Base-by-base conservation (phyloP, 2,888 invertebrate genomes). In the Synanthedon tipuliformis region DNA sequence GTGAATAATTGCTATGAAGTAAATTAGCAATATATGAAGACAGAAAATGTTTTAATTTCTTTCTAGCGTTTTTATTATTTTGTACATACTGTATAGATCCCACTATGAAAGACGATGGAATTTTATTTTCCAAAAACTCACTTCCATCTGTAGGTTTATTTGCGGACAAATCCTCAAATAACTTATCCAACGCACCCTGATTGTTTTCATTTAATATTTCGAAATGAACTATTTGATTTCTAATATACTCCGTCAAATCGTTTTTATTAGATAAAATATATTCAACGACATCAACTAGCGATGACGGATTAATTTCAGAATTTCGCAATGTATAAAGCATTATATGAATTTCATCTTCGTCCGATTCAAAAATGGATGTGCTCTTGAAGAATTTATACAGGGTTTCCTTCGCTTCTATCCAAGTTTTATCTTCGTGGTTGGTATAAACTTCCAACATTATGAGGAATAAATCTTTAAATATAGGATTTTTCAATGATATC, bases 321-420 rank as follows among this genome's bases (percentile, higher is more conserved):
- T 80, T 77, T n/a, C 83, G 70, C 63, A 87, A 61, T 1, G 84
- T 70, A 61, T 92, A 89, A 34, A 93, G 71, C 89, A 94, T 91
- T 55, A 93, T 80, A 68, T 92, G 89, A 48, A 93, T 89, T 78
- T 94, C 93, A 54, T 88, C 80, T 57, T 84, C 81, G 58, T 89
- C 89, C 16, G 88, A 89, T 65, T 92, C 90, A 68, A 94, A 94
- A 58, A 93, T 82, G 4, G 88, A 86, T 0, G 91, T 91, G 55
- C 89, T 90, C 61, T 81, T 86, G 27, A 94, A 88, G 55, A 94
- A 87, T 51, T 77, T 81, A 50, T 76, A 75, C 27, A 93, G 71
- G 3, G 91, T 85, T 51, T 78, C 73, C 54, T 89, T 90, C 3
- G 90, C 88, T 70, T 90, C 89, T 0, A 77, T 62, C 70, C 85